phyloP scores from a whole-genome alignment of 2,113 vertebrate genomes.

The Nothocercus nigrocapillus region DNA sequence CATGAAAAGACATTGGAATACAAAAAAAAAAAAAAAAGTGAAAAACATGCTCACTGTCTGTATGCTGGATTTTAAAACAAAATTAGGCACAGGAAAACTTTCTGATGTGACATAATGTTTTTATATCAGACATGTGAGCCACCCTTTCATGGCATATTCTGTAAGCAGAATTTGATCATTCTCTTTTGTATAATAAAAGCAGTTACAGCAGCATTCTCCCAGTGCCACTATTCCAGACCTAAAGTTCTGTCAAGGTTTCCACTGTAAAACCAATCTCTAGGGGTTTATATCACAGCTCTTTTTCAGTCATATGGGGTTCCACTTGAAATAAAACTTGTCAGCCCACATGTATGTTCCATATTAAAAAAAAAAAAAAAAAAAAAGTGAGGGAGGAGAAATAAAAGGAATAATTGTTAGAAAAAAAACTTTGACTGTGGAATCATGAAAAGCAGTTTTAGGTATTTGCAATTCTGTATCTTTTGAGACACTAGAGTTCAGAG shows the following conservation, averaged over 20 bases:
- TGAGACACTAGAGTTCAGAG: background rate
- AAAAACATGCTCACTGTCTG: background rate
- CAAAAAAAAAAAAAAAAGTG: background rate
- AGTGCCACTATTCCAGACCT: background rate
- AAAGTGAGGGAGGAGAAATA: accelerated
- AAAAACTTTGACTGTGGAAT: background rate
- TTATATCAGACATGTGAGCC: background rate
- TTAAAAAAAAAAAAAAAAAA: background rate
- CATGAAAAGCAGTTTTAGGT: background rate
- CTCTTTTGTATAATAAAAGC: background rate
- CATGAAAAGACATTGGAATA: background rate
- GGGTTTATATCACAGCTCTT: background rate
- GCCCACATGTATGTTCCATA: accelerated
- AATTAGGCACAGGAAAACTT: background rate
- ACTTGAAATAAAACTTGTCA: background rate
- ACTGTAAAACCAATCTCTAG: background rate
- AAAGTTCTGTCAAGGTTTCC: background rate
- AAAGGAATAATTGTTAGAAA: background rate
- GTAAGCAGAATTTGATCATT: background rate
- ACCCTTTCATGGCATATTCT: background rate
- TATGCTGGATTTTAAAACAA: background rate
- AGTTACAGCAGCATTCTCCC: background rate
- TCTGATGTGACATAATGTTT: background rate
- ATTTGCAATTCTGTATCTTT: background rate
- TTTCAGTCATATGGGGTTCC: background rate